Percentiles rank a stretch among this genome's conserved stretches.
These are phyloP conservation scores for Brotula barbata DNA, from an alignment of 2,797 vertebrate species.

Conservation along the genomic window DNA sequence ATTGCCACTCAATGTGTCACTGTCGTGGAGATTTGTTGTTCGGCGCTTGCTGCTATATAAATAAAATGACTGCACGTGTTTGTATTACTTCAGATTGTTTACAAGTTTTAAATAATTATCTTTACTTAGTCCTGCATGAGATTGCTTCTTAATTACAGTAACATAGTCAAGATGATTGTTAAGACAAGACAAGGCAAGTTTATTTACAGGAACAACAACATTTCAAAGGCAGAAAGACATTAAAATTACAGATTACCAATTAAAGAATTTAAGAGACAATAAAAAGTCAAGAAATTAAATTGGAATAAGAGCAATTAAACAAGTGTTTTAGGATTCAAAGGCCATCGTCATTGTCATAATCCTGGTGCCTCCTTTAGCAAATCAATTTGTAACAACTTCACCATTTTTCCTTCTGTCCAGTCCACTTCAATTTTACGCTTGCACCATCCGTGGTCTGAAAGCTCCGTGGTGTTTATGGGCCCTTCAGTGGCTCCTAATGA, in stretches of 20 bases:
- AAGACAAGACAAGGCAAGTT: no score
- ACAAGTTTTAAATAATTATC: background rate
- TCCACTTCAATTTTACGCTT: slow-evolving; percentile 40
- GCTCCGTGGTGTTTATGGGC: slow-evolving; percentile 79
- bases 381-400: slow-evolving; percentile 9
- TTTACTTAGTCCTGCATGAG: slow-evolving; percentile 1
- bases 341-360: background rate
- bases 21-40: slow-evolving; percentile 39
- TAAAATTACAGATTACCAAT: no score
- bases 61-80: slow-evolving; percentile 18
- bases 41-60: slow-evolving; percentile 12
- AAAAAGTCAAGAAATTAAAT: no score
- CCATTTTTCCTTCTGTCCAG: slow-evolving; percentile 34
- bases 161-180: no score
- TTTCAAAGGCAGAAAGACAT: no score
- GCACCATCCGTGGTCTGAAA: slow-evolving; percentile 51
- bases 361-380: background rate
- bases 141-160: no score
- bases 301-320: no score
- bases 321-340: no score
- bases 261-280: no score
- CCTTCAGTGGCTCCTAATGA: slow-evolving; percentile 77
- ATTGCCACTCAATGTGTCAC: slow-evolving; percentile 40
- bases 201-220: no score
- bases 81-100: slow-evolving; percentile 13